Base-by-base conservation (phyloP, 1,140 invertebrate species). In the Hyposmocoma kahamanoa region DNA sequence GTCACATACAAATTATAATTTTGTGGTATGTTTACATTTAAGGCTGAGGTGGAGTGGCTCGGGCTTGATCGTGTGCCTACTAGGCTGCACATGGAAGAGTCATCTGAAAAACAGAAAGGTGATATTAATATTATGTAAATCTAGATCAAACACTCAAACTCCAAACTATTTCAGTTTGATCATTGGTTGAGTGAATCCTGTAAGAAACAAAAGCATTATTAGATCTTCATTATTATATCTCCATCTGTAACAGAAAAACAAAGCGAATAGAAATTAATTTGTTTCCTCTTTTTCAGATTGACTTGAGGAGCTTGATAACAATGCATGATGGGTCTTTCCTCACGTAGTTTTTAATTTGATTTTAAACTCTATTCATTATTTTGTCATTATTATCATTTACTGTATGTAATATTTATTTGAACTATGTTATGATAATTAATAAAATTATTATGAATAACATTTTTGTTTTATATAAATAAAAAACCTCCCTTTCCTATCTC, bases 31-130 rank as follows among this genome's bases (percentile, higher is more conserved):
- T 86, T 85, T 80, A 70, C 57, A 76, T 87, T 86, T 72, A 81
- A 87, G 86, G 86, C 86, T 54, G 86, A 87, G 82, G 84, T 84
- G 60, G 86, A 87, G 65, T 87, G 86, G 86, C 76, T 87, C 61
- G 80, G 86, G 64, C 77, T 87, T 74, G 86, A 87, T 69, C 79
- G 84, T 68, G 83, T 87, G 67, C 81, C 86, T 72, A 86, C 86
- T 73, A 81, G 84, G 71, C 81, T 87, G 80, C 84, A 87, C 58
- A 80, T 78, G 72, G 81, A 80, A 67, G 80, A 87, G 64, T 69
- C 75, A 79, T 81, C 83, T 86, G 86, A 80, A 87, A 86, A 85
- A 72, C 79, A 87, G 72, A 87, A 84, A 80, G 84, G 84, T 86
- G 57, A 84, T 62, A 53, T 86, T 79, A 85, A 63, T 76, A 71